Conservation (phyloP, 2,797 vertebrate genomes). For the Mico argentatus region DNA sequence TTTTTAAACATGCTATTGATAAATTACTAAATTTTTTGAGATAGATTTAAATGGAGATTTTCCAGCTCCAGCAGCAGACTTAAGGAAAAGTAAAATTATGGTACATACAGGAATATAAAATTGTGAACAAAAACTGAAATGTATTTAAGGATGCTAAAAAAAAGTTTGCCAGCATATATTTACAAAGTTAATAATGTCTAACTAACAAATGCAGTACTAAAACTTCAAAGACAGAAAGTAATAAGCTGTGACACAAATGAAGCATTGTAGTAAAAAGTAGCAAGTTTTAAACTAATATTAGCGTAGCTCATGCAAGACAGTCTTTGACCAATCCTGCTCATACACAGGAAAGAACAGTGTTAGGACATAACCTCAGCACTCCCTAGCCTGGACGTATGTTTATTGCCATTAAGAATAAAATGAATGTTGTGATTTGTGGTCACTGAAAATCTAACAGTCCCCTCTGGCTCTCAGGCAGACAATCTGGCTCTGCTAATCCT, state of each 20-base stretch:
- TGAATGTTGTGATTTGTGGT: background rate
- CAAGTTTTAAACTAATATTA: background rate
- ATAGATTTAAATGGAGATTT: background rate
- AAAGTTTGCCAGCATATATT: background rate
- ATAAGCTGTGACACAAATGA: background rate
- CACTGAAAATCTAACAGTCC: background rate
- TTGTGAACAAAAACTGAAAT: background rate
- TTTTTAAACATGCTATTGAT: background rate
- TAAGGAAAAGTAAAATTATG: background rate
- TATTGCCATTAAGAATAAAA: background rate
- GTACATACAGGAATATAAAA: background rate
- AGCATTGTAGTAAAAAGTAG: background rate
- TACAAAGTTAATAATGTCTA: constrained; percentile 5
- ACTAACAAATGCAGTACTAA: background rate
- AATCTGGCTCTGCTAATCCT: background rate
- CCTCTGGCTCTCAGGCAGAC: background rate
- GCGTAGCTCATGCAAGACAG: background rate
- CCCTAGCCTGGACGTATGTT: background rate
- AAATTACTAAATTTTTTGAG: background rate
- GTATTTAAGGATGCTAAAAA: background rate
- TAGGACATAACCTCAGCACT: background rate
- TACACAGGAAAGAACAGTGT: background rate
- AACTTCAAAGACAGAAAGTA: background rate
- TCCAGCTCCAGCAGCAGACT: background rate
- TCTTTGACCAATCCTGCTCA: background rate